phyloP scores from a whole-genome alignment of 2,888 invertebrate species.

The Agriopis marginaria region DNA sequence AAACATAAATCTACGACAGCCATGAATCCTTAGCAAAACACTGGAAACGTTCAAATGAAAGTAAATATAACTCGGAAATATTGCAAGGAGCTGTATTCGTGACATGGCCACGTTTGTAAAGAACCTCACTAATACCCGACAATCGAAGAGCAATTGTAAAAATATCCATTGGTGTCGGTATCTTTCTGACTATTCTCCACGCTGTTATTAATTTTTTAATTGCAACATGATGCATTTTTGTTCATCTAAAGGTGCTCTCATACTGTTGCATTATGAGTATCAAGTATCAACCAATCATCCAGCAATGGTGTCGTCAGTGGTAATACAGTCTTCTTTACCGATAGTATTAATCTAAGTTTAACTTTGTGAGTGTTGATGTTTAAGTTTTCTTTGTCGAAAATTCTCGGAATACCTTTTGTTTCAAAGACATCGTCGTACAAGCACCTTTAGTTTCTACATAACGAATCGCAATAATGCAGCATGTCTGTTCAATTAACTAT shows the following conservation, averaged over 20 bases:
- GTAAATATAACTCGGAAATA: not conserved
- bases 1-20: not conserved
- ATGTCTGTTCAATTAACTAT: slow-evolving; percentile 51
- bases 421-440: slow-evolving; percentile 1
- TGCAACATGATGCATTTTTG: slow-evolving; percentile 13
- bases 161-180: slow-evolving; percentile 14
- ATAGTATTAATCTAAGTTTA: not conserved
- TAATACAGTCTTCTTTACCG: too few relatives aligned
- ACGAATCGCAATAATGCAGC: slow-evolving; percentile 41
- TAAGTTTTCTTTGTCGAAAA: not conserved
- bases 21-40: too few relatives aligned
- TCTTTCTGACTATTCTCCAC: slow-evolving; percentile 22
- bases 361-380: not conserved
- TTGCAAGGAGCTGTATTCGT: not conserved
- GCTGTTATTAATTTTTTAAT: slow-evolving; percentile 25
- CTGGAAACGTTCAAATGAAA: not conserved
- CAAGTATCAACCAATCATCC: not conserved
- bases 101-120: not conserved
- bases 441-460: slow-evolving; percentile 28
- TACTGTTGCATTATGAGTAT: not conserved
- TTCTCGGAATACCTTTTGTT: not conserved
- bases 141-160: not conserved
- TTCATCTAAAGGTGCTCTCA: slow-evolving; percentile 11
- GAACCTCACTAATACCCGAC: not conserved
- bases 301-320: not conserved